Evolutionary conservation across 2,113 vertebrate species (phyloP), one percentile per base, ranked within the genome.

Genomic region (Synchiropus splendidus): DNA sequence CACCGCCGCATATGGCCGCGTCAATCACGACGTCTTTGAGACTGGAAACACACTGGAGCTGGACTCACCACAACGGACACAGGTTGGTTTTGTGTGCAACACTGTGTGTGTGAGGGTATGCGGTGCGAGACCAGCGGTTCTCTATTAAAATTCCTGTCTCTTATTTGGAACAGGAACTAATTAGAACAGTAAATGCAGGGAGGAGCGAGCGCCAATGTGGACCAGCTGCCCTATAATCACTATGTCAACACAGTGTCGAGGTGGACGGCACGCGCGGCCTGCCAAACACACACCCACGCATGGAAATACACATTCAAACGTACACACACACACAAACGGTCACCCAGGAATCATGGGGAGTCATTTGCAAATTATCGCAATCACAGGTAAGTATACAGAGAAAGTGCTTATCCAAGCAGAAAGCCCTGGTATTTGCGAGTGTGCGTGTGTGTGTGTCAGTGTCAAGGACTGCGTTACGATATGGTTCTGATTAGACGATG

Each of bases 131-230:
- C 58, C 78, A 80, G 72, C 62, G 72, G 68, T 73, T 80, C 66
- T 70, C 77, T 67, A 75, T 80, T 82, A 78, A 78, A 82, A 79
- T 80, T 77, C 78, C 66, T 77, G 51, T 31, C 63, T 77, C 79
- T 78, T 78, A 84, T 77, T 82, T 77, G 71, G 56, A 57, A 65
- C 70, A 77, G 77, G 78, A 81, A 80, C 72, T 81, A 73, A 82
- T 81, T 82, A 81, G 70, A 77, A 76, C 73, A 75, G 76, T 82
- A 80, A 80, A 79, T 74, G 75, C 67, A 71, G 74, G 74, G 75
- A 57, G 70, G 72, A 69, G 72, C 50, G 41, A 67, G 51, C 60
- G 57, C 62, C 75, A 79, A 80, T 82, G 61, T 70, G 72, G 60
- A 82, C 70, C 78, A 77, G 72, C 74, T 82, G 77, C 75, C 66